phyloP scores from a whole-genome alignment of 2,888 invertebrate species.

The Tethea ocularis region DNA sequence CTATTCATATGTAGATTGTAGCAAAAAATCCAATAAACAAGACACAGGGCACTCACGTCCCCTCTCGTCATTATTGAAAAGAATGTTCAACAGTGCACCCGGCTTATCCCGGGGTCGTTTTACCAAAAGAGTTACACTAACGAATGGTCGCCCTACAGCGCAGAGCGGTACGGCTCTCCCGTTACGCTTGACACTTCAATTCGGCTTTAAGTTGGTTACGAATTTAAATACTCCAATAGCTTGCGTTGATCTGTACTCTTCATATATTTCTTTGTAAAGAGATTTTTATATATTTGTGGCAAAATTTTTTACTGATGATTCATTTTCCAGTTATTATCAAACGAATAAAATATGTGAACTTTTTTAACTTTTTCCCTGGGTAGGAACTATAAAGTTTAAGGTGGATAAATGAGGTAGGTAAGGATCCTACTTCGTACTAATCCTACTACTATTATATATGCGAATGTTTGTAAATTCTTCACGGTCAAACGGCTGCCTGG shows the following conservation, averaged over 20 bases:
- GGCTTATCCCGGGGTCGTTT: slow-evolving; percentile 79
- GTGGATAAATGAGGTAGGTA: too few relatives aligned
- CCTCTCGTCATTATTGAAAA: slow-evolving; percentile 82
- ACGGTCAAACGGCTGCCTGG: too few relatives aligned
- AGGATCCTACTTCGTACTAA: too few relatives aligned
- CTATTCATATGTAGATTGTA: slow-evolving; percentile 83
- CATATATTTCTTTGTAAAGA: background rate
- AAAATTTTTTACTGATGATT: background rate
- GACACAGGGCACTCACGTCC: slow-evolving; percentile 70
- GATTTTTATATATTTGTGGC: background rate
- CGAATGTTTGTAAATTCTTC: too few relatives aligned
- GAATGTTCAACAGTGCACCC: slow-evolving; percentile 79
- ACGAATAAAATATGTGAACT: too few relatives aligned
- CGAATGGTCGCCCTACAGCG: slow-evolving; percentile 73
- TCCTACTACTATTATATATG: too few relatives aligned
- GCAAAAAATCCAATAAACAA: slow-evolving; percentile 84
- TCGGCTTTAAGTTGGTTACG: slow-evolving; percentile 70
- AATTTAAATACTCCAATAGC: slow-evolving; percentile 52
- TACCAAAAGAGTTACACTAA: slow-evolving; percentile 83
- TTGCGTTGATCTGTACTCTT: slow-evolving; percentile 24
- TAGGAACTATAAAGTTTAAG: too few relatives aligned
- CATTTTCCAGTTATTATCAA: too few relatives aligned
- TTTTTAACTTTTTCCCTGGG: too few relatives aligned
- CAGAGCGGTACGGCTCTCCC: slow-evolving; percentile 48
- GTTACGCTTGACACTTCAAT: slow-evolving; percentile 80